phyloP scores from a whole-genome alignment of 2,888 invertebrate genomes.

The Pseudanteris insignis region DNA sequence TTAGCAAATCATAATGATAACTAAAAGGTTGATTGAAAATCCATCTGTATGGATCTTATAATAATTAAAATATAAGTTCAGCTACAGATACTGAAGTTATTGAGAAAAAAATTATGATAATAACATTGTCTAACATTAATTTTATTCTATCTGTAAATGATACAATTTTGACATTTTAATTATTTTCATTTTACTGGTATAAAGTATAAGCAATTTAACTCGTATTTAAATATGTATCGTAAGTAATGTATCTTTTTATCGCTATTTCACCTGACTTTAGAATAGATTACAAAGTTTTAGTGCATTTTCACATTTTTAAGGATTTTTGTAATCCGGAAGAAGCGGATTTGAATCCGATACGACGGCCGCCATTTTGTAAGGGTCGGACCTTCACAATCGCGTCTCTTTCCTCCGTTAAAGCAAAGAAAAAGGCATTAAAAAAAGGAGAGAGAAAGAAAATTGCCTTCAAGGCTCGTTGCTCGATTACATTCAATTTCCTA shows the following conservation, averaged over 20 bases:
- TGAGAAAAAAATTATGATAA: too few species aligned
- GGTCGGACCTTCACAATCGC: conserved; percentile 31
- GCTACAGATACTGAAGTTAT: too few species aligned
- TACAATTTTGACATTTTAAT: too few species aligned
- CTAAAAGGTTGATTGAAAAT: too few species aligned
- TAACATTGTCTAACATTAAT: too few species aligned
- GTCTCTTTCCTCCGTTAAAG: conserved; percentile 10
- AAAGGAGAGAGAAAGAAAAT: conserved; percentile 5
- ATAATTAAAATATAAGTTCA: too few species aligned
- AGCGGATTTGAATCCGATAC: conserved; percentile 36
- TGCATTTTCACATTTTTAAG: conserved; percentile 26
- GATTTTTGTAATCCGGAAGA: conserved; percentile 34
- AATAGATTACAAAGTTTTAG: conserved; percentile 25
- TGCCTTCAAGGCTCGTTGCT: conserved; percentile 26
- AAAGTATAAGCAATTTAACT: too few species aligned
- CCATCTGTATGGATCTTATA: too few species aligned
- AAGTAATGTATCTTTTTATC: conserved; percentile 12
- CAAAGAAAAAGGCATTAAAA: conserved; percentile 15
- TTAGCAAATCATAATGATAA: too few species aligned
- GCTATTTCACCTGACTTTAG: conserved; percentile 12
- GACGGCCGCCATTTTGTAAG: conserved; percentile 27
- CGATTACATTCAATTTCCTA: conserved; percentile 24
- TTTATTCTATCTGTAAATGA: too few species aligned
- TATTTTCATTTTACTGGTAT: too few species aligned
- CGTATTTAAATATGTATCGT: too few species aligned